Conservation (phyloP, 2,113 vertebrate species). For the Hyperoodon ampullatus region DNA sequence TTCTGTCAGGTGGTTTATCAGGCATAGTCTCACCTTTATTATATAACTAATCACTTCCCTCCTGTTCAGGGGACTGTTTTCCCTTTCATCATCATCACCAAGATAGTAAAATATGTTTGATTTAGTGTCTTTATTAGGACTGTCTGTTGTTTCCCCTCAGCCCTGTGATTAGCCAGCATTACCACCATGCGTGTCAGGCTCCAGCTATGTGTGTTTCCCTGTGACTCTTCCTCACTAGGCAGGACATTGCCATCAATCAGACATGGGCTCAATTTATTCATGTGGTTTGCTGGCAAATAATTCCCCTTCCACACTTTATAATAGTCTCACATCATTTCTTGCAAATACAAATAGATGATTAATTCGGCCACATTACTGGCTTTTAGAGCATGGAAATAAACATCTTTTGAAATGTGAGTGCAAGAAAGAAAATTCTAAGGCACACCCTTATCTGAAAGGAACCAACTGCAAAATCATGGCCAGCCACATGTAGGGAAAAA, state of each 20-base stretch:
- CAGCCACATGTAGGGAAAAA: neutral
- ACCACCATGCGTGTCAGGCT: neutral
- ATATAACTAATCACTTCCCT: slow-evolving; percentile 28
- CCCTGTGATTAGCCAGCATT: neutral
- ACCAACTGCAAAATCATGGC: slow-evolving; percentile 64
- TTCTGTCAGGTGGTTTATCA: neutral
- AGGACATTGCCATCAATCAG: neutral
- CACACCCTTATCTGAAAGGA: slow-evolving; percentile 69
- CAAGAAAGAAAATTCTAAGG: slow-evolving; percentile 55
- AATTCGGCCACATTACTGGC: slow-evolving; percentile 48
- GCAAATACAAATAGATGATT: slow-evolving; percentile 38
- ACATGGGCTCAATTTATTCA: neutral
- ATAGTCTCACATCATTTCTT: slow-evolving; percentile 49
- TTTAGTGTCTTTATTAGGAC: slow-evolving; percentile 43
- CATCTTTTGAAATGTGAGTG: slow-evolving; percentile 51
- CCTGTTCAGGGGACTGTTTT: neutral
- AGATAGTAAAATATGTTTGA: slow-evolving; percentile 43
- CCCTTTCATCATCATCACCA: neutral
- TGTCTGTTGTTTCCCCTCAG: neutral
- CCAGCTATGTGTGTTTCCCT: neutral
- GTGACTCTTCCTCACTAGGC: neutral
- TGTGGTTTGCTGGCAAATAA: slow-evolving; percentile 55
- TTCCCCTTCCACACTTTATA: slow-evolving; percentile 54
- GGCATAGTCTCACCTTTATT: neutral
- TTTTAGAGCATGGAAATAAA: slow-evolving; percentile 61